A percentile compares a stretch with the other conserved stretches of the same genome.
Conservation (phyloP, 2,888 invertebrate species). For the Melanargia galathea region DNA sequence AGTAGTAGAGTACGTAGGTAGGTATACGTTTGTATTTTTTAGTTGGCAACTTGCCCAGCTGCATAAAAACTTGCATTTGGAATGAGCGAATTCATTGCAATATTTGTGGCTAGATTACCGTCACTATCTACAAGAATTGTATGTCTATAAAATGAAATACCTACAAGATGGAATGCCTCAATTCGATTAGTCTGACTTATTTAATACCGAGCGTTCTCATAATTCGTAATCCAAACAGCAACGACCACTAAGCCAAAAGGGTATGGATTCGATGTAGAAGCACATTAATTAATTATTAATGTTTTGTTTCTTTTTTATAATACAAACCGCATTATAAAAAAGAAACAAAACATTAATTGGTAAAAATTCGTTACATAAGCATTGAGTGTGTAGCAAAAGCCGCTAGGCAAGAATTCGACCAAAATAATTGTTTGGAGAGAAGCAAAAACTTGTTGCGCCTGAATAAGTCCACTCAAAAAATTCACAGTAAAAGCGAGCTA, state of each 20-base stretch:
- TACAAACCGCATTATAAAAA: too few species aligned
- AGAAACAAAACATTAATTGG: too few species aligned
- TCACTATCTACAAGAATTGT: background rate
- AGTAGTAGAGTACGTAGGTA: too few species aligned
- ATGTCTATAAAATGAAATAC: background rate
- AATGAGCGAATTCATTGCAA: background rate
- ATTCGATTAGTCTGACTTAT: too few species aligned
- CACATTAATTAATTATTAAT: too few species aligned
- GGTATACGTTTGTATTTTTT: background rate
- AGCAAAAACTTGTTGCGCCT: conserved; percentile 17
- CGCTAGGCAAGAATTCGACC: background rate
- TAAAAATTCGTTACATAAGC: background rate
- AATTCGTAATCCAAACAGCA: too few species aligned
- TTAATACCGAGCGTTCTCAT: too few species aligned
- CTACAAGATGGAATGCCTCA: too few species aligned
- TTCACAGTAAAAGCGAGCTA: background rate
- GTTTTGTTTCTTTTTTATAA: too few species aligned
- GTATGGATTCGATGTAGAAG: too few species aligned
- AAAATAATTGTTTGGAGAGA: background rate
- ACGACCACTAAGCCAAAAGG: too few species aligned
- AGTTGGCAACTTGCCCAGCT: conserved; percentile 7
- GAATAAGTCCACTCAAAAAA: conserved; percentile 11
- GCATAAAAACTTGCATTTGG: conserved; percentile 2
- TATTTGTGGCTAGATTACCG: conserved; percentile 9
- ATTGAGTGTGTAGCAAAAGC: background rate